Evolutionary conservation across 2,113 vertebrate species (phyloP).

Genomic region (Nothoprocta pentlandii): DNA sequence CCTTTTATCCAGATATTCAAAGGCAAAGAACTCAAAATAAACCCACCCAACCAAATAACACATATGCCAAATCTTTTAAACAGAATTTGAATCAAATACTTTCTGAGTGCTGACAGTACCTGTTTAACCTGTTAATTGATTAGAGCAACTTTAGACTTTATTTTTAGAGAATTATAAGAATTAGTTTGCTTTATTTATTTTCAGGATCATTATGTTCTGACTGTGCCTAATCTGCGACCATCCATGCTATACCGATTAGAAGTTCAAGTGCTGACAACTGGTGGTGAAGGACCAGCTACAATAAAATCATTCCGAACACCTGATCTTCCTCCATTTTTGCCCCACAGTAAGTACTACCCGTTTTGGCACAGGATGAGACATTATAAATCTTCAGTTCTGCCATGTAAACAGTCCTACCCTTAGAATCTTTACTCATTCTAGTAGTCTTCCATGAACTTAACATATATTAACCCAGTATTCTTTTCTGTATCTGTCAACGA

Average conservation of each 20-base stretch:
- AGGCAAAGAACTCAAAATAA: not conserved
- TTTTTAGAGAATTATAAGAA: no score
- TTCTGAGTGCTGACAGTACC: not conserved
- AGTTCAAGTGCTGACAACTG: constrained; percentile 89
- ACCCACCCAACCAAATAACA: rapidly evolving
- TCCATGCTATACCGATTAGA: constrained; percentile 91
- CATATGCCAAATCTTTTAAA: rapidly evolving
- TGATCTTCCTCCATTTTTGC: constrained; percentile 71
- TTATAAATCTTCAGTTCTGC: not conserved
- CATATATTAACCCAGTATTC: not conserved
- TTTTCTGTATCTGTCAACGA: not conserved
- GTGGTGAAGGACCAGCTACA: constrained; percentile 90
- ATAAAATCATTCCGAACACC: constrained; percentile 91
- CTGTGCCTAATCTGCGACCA: constrained; percentile 87
- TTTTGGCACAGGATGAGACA: rapidly evolving
- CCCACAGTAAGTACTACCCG: constrained; percentile 81
- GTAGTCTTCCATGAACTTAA: not conserved
- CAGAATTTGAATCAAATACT: not conserved
- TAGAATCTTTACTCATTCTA: not conserved
- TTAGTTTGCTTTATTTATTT: not conserved
- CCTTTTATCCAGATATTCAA: not conserved
- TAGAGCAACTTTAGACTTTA: not conserved
- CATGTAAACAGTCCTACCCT: not conserved
- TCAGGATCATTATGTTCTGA: constrained; percentile 88
- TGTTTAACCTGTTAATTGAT: not conserved